phyloP scores from a whole-genome alignment of 2,113 vertebrate species.

The Macaca fascicularis region T2T-MFA8v1.1 NC_088391.1:20871501-20872000 shows the following conservation, averaged over 20 bases:
- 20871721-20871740: neutral
- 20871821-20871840: neutral
- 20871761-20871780: neutral
- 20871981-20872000: neutral
- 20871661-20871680: neutral
- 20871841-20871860: neutral
- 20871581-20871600: neutral
- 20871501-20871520: neutral
- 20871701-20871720: neutral
- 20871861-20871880: neutral
- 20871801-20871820: neutral
- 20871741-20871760: constrained; percentile 23
- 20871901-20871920: constrained; percentile 28
- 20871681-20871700: neutral
- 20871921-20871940: neutral
- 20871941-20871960: neutral
- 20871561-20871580: constrained; percentile 18
- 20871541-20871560: neutral
- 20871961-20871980: neutral
- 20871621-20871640: neutral
- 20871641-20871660: constrained; percentile 7
- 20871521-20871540: neutral
- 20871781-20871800: neutral
- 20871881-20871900: neutral
- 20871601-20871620: neutral